phyloP scores from a whole-genome alignment of 2,888 invertebrate genomes.

The Xestia xanthographa region DNA sequence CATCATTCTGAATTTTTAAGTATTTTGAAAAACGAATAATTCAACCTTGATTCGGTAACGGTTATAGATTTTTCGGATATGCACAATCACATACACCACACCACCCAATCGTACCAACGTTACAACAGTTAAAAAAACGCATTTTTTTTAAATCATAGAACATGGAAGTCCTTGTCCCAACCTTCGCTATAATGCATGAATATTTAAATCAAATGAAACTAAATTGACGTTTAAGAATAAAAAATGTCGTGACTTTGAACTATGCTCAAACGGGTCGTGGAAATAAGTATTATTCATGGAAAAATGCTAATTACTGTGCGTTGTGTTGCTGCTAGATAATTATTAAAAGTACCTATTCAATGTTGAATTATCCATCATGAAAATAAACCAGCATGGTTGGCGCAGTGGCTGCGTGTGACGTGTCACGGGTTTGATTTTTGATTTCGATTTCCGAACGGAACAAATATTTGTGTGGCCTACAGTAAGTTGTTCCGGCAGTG shows the following conservation, averaged over 20 bases:
- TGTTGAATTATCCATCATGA: background rate
- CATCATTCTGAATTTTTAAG: no score
- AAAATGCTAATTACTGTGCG: conserved; percentile 24
- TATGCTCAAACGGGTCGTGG: background rate
- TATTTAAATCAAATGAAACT: conserved; percentile 37
- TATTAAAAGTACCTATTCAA: conserved; percentile 5
- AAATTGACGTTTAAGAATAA: conserved; percentile 21
- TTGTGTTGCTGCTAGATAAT: conserved; percentile 15
- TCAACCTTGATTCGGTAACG: no score
- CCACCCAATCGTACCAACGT: no score
- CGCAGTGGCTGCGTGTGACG: no score
- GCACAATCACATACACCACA: no score
- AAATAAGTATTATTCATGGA: conserved; percentile 15
- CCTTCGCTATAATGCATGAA: conserved; percentile 8
- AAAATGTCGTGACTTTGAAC: conserved; percentile 51
- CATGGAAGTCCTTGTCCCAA: background rate
- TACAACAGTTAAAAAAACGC: no score
- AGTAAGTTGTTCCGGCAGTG: no score
- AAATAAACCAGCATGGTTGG: background rate
- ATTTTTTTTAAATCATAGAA: background rate
- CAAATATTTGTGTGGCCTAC: no score
- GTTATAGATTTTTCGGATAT: no score
- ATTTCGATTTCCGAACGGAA: no score
- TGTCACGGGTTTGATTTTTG: no score
- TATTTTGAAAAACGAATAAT: no score